Percentiles rank a stretch among this genome's conserved stretches.
phyloP scores from a whole-genome alignment of 2,888 invertebrate species.

The Lepidochrysops patricia region DNA sequence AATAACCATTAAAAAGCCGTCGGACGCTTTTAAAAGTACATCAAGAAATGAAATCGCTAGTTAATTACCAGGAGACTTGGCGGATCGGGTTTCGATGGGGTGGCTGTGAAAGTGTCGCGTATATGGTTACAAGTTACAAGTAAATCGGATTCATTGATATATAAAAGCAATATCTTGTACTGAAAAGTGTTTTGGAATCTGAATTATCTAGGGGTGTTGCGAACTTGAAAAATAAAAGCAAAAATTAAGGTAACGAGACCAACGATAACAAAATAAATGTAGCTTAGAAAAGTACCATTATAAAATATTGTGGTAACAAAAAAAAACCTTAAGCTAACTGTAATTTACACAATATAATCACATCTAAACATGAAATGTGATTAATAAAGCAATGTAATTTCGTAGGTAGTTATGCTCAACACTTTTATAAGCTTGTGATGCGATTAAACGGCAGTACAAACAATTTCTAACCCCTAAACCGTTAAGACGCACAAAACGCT shows the following conservation, averaged over 20 bases:
- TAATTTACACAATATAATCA: not conserved
- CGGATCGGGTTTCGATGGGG: conserved; percentile 61
- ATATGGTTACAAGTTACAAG: not conserved
- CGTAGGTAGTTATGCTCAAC: too few relatives aligned
- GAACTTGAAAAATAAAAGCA: too few relatives aligned
- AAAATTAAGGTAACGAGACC: too few relatives aligned
- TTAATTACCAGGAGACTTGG: conserved; percentile 72
- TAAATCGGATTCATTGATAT: not conserved
- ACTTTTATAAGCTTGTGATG: too few relatives aligned
- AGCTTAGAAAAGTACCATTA: too few relatives aligned
- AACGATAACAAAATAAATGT: too few relatives aligned
- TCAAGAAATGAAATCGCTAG: conserved; percentile 73
- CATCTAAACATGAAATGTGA: not conserved
- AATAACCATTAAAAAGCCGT: conserved; percentile 73
- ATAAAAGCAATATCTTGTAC: not conserved
- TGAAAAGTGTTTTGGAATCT: not conserved
- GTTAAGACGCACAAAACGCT: not conserved
- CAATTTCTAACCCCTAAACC: not conserved
- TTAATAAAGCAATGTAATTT: not conserved
- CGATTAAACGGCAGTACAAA: too few relatives aligned
- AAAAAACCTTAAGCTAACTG: too few relatives aligned
- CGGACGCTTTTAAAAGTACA: conserved; percentile 72
- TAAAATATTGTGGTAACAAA: too few relatives aligned
- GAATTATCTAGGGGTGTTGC: not conserved
- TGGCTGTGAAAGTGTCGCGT: conserved; percentile 22